Evolutionary conservation across 2,888 invertebrate species (phyloP), one percentile per base, ranked within the genome.

Genomic region (Platycnemis pennipes): DNA sequence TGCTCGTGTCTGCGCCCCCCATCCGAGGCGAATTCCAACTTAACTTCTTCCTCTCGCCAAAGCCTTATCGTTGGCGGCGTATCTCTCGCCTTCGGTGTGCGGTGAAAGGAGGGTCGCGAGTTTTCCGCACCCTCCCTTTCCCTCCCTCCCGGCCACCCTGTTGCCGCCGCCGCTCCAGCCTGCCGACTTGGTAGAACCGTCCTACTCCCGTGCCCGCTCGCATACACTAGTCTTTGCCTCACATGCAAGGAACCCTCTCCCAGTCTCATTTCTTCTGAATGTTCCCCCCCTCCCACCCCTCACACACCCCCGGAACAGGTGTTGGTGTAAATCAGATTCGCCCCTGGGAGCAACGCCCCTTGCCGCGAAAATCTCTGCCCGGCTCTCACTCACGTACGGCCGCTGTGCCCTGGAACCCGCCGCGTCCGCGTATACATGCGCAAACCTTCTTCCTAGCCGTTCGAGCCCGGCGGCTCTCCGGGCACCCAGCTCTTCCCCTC

Each of bases 81-180:
- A 87, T 87, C 87, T 87, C 87, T 87, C 87, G 87, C 87, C 87
- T 87, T 87, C 45, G 87, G 45, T 87, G 86, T 86, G n/a, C 37
- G 77, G 22, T 44, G 87, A 45, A 46, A 46, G 45, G 87, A 87
- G 46, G 46, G 87, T 26, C 45, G 87, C 26, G 46, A 16, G 86
- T 86, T 86, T 86, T 86, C 42, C 86, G 87, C 87, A 44, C 45
- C 87, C 46, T 45, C n/a, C 45, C 87, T n/a, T n/a, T 42, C 44
- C n/a, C 87, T 45, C 26, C 5, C 44, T 26, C 89, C 49, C 53
- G 5, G 2, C 26, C 53, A 37, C 89, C 19, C 56, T 88, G 16
- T 8, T 31, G 22, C 88, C 49, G 49, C 49, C 49, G 13, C 16
- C 88, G 11, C 89, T 42, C 56, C 42, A 22, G 42, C 89, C 26